Evolutionary conservation across 2,113 vertebrate genomes (phyloP), one percentile per base, ranked within the genome.

Genomic region (Rana temporaria): DNA sequence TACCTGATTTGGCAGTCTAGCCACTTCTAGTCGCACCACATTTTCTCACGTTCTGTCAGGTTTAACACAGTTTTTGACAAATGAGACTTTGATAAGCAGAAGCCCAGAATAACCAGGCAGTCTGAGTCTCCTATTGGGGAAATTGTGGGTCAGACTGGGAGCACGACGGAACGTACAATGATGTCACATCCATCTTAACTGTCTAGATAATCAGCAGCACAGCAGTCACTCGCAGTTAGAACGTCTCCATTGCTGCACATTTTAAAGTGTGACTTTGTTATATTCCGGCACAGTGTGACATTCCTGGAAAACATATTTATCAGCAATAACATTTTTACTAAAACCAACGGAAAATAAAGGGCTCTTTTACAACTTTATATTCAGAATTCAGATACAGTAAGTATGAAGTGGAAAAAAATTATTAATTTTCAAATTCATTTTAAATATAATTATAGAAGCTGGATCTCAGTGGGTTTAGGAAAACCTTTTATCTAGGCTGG

Each of bases 41-140:
- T 68, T 76, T 83, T 83, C 81, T 83, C 81, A 83, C 81, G 32
- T 83, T 76, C 71, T 83, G 81, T 83, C 81, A 76, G 53, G 30
- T 65, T 34, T 26, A 83, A 60, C 18, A 15, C 63, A 42, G 53
- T 38, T 83, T 66, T 30, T 76, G 81, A 83, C 71, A 83, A 83
- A 83, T 83, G 72, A 74, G 53, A 3, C 53, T 66, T 34, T 76
- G 81, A 83, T 83, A 83, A 83, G 60, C 52, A 59, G 62, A 56
- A 60, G 72, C 55, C 72, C 55, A 75, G 32, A 83, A 76, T 76
- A 83, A 75, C 55, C 72, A 76, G 11, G 71, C 55, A 83, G 71
- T 83, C 81, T 76, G 34, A 48, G 30, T 38, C 16, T 75, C 26
- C n/a, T 62, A 20, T 24, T 55, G 48, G 24, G 59, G 59, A 65